These are phyloP conservation scores for Caenorhabditis drosophilae DNA, from an alignment of 2,888 invertebrate species.

Conservation along the genomic window DNA sequence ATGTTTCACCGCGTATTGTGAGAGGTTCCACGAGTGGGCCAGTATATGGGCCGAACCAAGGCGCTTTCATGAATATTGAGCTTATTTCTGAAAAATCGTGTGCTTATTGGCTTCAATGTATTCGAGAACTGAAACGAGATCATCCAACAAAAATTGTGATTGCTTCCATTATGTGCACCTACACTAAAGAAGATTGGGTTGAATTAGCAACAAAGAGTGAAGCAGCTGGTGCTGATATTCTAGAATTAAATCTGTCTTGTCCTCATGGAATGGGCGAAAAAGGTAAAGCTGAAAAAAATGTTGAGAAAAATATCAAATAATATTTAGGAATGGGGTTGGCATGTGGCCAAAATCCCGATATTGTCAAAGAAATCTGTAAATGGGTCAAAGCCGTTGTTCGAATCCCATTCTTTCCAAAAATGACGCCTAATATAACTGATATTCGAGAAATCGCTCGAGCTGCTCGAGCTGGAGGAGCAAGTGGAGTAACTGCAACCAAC, in stretches of 20 bases:
- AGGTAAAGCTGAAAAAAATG: too few species aligned
- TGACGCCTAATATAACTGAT: slow-evolving; percentile 96
- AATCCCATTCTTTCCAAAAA: slow-evolving; percentile 94
- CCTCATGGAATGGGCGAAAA: slow-evolving; percentile 87
- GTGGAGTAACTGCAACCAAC: slow-evolving; percentile 95
- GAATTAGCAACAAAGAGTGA: slow-evolving; percentile 79
- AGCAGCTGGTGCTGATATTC: slow-evolving; percentile 85
- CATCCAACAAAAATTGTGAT: slow-evolving; percentile 76
- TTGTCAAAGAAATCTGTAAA: slow-evolving; percentile 85
- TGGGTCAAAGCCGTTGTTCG: slow-evolving; percentile 80
- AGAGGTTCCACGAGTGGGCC: slow-evolving; percentile 87
- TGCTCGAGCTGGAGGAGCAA: slow-evolving; percentile 83
- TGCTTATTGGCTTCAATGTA: slow-evolving; percentile 88
- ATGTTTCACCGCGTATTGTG: slow-evolving; percentile 94
- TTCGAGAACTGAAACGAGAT: slow-evolving; percentile 81
- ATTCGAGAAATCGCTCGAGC: slow-evolving; percentile 87
- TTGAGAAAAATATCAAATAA: too few species aligned
- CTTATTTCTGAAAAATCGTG: slow-evolving; percentile 94
- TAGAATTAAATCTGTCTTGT: slow-evolving; percentile 94
- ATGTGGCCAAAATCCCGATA: slow-evolving; percentile 89
- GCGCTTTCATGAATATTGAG: slow-evolving; percentile 95
- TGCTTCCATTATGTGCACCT: slow-evolving; percentile 67
- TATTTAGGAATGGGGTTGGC: slow-evolving; percentile 99
- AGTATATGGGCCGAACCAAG: slow-evolving; percentile 85
- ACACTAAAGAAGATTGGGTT: slow-evolving; percentile 80